Conservation (phyloP, 2,113 vertebrate species). For the Heterocephalus glaber region DNA sequence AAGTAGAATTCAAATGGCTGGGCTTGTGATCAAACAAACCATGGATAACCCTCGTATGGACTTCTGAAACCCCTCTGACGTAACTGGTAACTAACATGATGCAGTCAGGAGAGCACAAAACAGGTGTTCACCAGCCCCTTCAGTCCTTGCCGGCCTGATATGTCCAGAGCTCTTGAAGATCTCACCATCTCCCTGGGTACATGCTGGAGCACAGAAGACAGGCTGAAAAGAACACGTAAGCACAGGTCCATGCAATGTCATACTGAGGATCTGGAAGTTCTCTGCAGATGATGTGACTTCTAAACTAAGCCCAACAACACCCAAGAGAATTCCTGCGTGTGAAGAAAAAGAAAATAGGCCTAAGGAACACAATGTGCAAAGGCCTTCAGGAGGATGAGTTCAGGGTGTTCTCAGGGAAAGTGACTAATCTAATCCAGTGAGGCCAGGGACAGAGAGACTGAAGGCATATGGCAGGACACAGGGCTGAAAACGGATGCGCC, state of each 20-base stretch:
- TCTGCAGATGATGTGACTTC: not conserved
- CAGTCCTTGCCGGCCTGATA: not conserved
- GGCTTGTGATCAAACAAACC: constrained; percentile 7
- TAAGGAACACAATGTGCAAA: not conserved
- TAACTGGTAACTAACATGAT: not conserved
- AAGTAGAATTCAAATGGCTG: constrained; percentile 24
- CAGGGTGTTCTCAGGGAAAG: constrained; percentile 55
- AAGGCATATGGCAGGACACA: not conserved
- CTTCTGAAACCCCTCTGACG: not conserved
- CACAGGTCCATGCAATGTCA: not conserved
- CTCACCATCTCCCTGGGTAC: not conserved
- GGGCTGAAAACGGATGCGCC: not conserved
- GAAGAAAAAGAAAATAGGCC: not conserved
- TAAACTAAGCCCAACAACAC: constrained; percentile 24
- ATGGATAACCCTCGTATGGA: not conserved
- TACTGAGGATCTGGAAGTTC: not conserved
- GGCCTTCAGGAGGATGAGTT: not conserved
- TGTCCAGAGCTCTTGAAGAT: not conserved
- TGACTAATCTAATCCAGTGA: constrained; percentile 55
- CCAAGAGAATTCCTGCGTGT: constrained; percentile 37
- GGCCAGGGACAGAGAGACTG: not conserved
- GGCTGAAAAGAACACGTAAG: not conserved
- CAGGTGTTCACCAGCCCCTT: not conserved
- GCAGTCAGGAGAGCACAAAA: not conserved
- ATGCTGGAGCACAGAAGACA: not conserved